phyloP scores from a whole-genome alignment of 2,888 invertebrate genomes.

The Onthophagus sagittarius region DNA sequence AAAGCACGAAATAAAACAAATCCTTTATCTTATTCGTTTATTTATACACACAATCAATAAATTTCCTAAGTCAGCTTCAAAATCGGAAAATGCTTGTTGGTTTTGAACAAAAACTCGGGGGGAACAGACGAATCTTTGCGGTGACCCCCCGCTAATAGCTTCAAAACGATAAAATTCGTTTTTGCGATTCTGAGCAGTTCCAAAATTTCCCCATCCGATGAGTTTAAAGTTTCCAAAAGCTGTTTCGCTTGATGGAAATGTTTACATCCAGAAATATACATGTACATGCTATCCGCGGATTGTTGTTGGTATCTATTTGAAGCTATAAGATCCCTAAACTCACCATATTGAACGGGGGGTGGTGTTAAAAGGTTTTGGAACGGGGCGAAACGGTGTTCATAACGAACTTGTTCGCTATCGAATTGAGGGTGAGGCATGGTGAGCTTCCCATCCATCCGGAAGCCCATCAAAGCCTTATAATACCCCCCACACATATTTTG shows the following conservation, averaged over 20 bases:
- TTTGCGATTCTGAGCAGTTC: conserved; percentile 87
- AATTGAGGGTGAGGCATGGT: conserved; percentile 82
- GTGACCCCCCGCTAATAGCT: conserved; percentile 88
- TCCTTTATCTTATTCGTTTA: no score
- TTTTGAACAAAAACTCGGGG: conserved; percentile 88
- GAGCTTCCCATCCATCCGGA: conserved; percentile 84
- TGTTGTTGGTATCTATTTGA: conserved; percentile 55
- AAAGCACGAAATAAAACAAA: not conserved
- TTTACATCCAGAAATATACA: conserved; percentile 82
- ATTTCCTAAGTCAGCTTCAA: conserved; percentile 59
- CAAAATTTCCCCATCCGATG: conserved; percentile 74
- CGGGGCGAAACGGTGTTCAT: conserved; percentile 90
- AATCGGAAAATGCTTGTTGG: conserved; percentile 86
- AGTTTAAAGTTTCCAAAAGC: conserved; percentile 76
- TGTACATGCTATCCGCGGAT: conserved; percentile 52
- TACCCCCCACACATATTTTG: conserved; percentile 94
- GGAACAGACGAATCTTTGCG: conserved; percentile 80
- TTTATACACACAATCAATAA: not conserved
- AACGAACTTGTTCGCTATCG: conserved; percentile 90
- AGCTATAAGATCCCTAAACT: conserved; percentile 82
- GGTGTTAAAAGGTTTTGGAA: conserved; percentile 83
- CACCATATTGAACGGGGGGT: conserved; percentile 85
- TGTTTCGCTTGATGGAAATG: conserved; percentile 89
- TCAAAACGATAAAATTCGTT: conserved; percentile 93
- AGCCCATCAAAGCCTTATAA: conserved; percentile 87